Evolutionary conservation across 2,797 vertebrate genomes (phyloP).

Genomic region (Hippopotamyrus pictus): DNA sequence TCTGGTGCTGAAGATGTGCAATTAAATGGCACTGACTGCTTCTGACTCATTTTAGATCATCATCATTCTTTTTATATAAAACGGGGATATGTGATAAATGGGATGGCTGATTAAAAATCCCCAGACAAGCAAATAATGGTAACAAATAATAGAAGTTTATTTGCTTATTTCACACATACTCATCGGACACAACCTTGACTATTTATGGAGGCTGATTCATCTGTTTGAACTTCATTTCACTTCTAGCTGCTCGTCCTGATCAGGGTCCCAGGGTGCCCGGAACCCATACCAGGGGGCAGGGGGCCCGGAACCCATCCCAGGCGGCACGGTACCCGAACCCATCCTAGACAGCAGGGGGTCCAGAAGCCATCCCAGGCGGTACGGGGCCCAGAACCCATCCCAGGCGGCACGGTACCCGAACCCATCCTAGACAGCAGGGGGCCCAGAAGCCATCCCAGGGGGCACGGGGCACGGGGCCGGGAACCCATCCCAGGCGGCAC

Average conservation of each 20-base stretch:
- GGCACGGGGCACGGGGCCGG: rapidly evolving
- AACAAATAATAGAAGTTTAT: background rate
- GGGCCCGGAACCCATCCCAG: background rate
- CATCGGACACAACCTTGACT: background rate
- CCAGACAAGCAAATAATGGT: background rate
- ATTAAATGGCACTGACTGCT: background rate
- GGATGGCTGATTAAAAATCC: background rate
- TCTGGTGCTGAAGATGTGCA: background rate
- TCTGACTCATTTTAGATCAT: background rate
- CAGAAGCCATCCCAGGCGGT: background rate
- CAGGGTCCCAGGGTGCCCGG: background rate
- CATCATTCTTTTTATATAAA: background rate
- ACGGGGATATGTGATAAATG: background rate
- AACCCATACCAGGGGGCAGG: background rate
- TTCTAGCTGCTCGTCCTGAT: background rate
- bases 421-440: too few relatives aligned
- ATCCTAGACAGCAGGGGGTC: too few relatives aligned
- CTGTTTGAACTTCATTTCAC: background rate
- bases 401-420: too few relatives aligned
- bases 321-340: background rate
- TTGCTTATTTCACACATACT: background rate
- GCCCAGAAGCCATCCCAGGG: background rate
- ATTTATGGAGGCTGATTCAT: background rate
- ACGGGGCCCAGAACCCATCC: too few relatives aligned
- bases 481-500: too few relatives aligned